Base-by-base conservation (phyloP, 92 coral and sea anemone species). In the Diadumene lineata region DNA sequence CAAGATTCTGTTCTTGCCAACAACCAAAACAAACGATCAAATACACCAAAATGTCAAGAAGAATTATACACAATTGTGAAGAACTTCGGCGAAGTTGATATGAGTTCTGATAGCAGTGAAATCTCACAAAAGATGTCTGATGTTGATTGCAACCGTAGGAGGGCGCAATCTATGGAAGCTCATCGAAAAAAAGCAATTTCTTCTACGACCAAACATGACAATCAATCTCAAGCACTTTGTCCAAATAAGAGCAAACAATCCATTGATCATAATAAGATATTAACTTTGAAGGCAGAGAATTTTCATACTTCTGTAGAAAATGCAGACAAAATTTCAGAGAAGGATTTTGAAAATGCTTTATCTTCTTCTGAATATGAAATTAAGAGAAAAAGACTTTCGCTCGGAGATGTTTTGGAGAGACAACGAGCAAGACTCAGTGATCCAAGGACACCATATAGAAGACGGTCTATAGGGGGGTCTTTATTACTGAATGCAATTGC, bases 391-490 rank as follows among this genome's bases (percentile, higher is more conserved):
- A 76, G 81, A 18, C 60, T 34, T 48, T 76, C 81, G 0, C 58
- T 33, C 0, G 81, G 81, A 32, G 81, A 76, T 30, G 53, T 64
- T 7, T 51, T 51, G 19, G 81, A 50, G 33, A 19, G 27, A 32
- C 60, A 64, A 8, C 43, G 70, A 16, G 69, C 64, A 61, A 26
- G 38, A 18, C 22, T 74, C 28, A 26, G 63, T 28, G 70, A 55
- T 29, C 75, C 64, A 7, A 50, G 64, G 32, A 13, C 70, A 30
- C 32, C 34, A 22, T 17, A 29, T 31, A 67, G 75, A 43, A 68
- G 82, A 10, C 57, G 69, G 38, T 78, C 82, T 6, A 67, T 78
- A 53, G 82, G 82, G 53, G 82, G 82, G 22, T 67, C 75, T 16
- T 58, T 78, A 46, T 33, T 78, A 33, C 32, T 78, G 74, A 78